A percentile compares a stretch with the other conserved stretches of the same genome.
These are phyloP conservation scores for Astreopora myriophthalma DNA, from an alignment of 64 coral and sea anemone species.

Conservation along the genomic window DNA sequence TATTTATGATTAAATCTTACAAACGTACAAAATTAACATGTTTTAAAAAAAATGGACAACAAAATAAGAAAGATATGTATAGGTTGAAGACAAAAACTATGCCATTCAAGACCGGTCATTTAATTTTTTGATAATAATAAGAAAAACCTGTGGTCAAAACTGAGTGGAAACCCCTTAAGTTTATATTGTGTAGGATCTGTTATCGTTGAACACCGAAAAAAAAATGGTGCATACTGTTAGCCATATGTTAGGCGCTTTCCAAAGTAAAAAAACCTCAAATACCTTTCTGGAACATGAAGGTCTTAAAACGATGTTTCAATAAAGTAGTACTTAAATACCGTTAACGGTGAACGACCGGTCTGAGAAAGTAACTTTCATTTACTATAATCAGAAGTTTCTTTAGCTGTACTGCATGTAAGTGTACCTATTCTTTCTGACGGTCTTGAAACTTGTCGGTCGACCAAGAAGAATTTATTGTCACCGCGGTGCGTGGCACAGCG, in stretches of 20 bases:
- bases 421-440: not conserved
- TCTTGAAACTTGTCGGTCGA: not conserved
- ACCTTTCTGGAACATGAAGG: too few species aligned
- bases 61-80: not conserved
- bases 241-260: too few species aligned
- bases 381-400: not conserved
- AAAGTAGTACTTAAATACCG: too few species aligned
- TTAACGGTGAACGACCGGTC: not conserved
- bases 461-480: not conserved
- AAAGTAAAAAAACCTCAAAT: too few species aligned
- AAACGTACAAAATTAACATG: not conserved
- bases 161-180: too few species aligned
- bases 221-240: too few species aligned
- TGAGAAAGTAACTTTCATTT: not conserved
- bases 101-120: too few species aligned
- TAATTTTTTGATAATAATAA: too few species aligned
- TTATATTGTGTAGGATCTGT: not conserved
- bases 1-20: not conserved
- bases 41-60: not conserved
- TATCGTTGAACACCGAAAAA: too few species aligned
- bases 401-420: not conserved
- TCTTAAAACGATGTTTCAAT: too few species aligned
- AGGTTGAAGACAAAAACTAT: not conserved
- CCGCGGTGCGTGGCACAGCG: not conserved
- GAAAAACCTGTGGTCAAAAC: too few species aligned